These are phyloP conservation scores for Litoditis marina DNA, from an alignment of 2,888 invertebrate genomes.

Conservation along the genomic window DNA sequence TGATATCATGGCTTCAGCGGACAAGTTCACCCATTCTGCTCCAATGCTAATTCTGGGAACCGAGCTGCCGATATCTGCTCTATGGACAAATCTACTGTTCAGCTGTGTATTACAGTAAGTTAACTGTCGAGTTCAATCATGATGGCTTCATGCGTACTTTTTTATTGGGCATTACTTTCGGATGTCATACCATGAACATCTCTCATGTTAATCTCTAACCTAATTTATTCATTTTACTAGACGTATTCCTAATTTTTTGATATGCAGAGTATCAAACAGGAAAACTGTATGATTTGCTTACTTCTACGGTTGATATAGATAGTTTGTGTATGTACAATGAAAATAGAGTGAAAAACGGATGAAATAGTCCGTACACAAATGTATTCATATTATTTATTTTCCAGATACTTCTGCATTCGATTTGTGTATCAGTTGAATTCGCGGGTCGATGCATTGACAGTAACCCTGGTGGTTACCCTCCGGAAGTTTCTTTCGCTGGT, in stretches of 20 bases:
- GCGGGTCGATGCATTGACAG: conserved; percentile 73
- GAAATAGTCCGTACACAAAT: too few species aligned
- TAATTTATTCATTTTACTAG: not conserved
- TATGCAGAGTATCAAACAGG: not conserved
- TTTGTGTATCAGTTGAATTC: conserved; percentile 90
- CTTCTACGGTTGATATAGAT: too few species aligned
- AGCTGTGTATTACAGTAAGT: conserved; percentile 53
- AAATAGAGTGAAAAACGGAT: too few species aligned
- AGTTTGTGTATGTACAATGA: too few species aligned
- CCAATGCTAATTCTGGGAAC: conserved; percentile 21
- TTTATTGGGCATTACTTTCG: too few species aligned
- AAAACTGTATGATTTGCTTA: too few species aligned
- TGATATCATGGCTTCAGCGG: conserved; percentile 77
- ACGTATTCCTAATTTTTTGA: not conserved
- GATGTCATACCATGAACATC: too few species aligned
- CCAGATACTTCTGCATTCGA: conserved; percentile 81
- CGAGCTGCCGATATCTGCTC: conserved; percentile 34
- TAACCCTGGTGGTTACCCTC: conserved; percentile 89
- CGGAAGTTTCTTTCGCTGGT: conserved; percentile 90
- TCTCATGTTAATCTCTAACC: not conserved
- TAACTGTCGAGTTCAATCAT: not conserved
- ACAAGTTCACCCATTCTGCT: conserved; percentile 70
- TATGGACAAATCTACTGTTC: conserved; percentile 53
- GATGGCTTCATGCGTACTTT: not conserved
- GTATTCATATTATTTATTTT: too few species aligned